Conservation (phyloP, 2,797 vertebrate genomes). For the Synanceia verrucosa region DNA sequence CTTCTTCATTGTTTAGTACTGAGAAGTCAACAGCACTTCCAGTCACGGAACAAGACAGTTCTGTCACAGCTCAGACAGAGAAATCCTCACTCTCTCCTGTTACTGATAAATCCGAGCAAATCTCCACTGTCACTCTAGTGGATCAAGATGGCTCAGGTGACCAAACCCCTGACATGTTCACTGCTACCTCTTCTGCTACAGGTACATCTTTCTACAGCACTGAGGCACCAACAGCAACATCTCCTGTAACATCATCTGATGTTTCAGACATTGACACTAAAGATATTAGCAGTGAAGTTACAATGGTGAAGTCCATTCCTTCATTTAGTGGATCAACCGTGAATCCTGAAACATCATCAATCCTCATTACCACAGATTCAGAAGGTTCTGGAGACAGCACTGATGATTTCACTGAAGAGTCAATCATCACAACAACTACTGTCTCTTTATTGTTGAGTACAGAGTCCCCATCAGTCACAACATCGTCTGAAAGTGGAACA, state of each 20-base stretch:
- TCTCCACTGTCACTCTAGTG: neutral
- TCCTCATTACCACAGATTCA: neutral
- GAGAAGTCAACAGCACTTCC: constrained; percentile 1
- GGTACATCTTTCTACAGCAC: neutral
- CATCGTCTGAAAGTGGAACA: neutral
- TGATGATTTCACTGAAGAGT: neutral
- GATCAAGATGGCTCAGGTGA: constrained; percentile 29
- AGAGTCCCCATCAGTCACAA: neutral
- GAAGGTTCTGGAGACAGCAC: neutral
- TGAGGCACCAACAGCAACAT: neutral
- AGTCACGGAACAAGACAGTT: neutral
- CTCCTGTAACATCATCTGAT: neutral
- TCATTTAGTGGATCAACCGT: neutral
- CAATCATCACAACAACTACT: neutral
- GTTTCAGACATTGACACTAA: neutral
- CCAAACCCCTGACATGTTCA: neutral
- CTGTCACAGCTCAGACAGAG: constrained; percentile 14
- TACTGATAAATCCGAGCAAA: neutral
- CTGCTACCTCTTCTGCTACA: neutral
- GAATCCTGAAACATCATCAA: neutral
- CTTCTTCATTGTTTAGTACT: constrained; percentile 25
- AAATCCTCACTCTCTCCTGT: neutral
- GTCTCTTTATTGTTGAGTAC: neutral
- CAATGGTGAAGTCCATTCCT: neutral
- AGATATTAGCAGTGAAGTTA: neutral